Evolutionary conservation across 2,113 vertebrate species (phyloP), one percentile per base, ranked within the genome.

Genomic region (Equus quagga): DNA sequence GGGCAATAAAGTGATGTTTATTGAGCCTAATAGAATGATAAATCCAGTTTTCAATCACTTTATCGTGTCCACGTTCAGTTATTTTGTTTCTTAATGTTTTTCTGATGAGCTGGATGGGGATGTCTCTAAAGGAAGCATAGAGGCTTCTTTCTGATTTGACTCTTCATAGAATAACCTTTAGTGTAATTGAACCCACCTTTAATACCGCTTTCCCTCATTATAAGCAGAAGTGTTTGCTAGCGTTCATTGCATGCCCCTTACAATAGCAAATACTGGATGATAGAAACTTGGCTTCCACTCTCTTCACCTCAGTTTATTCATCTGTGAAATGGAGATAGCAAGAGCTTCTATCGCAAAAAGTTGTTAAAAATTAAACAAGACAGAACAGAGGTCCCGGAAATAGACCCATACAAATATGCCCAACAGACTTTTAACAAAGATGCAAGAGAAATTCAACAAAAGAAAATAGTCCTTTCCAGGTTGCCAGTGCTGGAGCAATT

Each of bases 1-100:
- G 24, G 54, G 15, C 33, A 88, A 86, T 60, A 81, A 89, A 81
- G 67, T 94, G 24, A 56, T 69, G 62, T 94, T 96, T 86, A 86
- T 65, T 72, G 75, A 69, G 18, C 26, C 33, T 60, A 60, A 78
- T 28, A 72, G 46, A 78, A 54, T 80, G 60, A 70, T 72, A 90
- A 85, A 67, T 79, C 21, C 24, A 83, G 60, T 54, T 41, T 70
- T 56, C 2, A 4, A 33, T 60, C 73, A 46, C 51, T 85, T 89
- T 44, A 58, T 51, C 83, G 14, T 54, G 12, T 72, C 58, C 15
- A 58, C 31, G 58, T 4, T 33, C 72, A 65, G 64, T 62, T 44
- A 60, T 76, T 94, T 78, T 65, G 17, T 36, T 51, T 91, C 54
- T 87, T 84, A n/a, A 51, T 26, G 31, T 33, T 89, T 87, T 76